Base-by-base conservation (phyloP, 2,113 vertebrate species). In the Chauna torquata region DNA sequence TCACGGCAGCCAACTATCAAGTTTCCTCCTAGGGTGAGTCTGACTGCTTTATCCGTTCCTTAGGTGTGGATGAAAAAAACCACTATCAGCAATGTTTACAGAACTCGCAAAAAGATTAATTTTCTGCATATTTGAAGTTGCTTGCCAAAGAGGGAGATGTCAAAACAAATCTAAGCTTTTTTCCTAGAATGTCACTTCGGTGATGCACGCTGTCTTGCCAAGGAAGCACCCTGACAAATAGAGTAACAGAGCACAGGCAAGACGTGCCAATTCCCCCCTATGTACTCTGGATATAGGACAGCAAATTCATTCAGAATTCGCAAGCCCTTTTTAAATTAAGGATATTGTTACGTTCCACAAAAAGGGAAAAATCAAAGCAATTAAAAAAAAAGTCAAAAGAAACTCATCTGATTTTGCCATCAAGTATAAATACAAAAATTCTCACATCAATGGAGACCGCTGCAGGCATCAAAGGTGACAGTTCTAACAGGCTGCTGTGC, bases 41-140 rank as follows among this genome's bases (percentile, higher is more conserved):
- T 55, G 72, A 78, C 69, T 87, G 86, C 52, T 75, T 85, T 55
- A 91, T 57, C 70, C 64, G 5, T 40, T 78, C 74, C 91, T 85
- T 55, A 87, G 45, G 72, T 88, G 59, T 28, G 54, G 71, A 91
- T 80, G 58, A 92, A 52, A 95, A 40, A 55, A 93, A 54, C 95
- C 58, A 82, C 65, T 80, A 78, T 93, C 9, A 34, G 42, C 32
- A 75, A 61, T 7, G 20, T 64, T 94, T 68, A 87, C 0, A 57
- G 81, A 95, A 91, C 34, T 72, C 69, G 86, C 49, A 92, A 95
- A 93, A 86, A 96, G 74, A 86, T 77, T 86, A 50, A 84, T 88
- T 75, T 96, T 96, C 88, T 96, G 94, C 87, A 18, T 32, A 82
- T 96, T 96, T 93, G 69, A 72, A 95, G 93, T 19, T 27, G 36